A percentile compares a stretch with the other conserved stretches of the same genome.
These are phyloP conservation scores for Myiothlypis coronata DNA, from an alignment of 2,797 vertebrate genomes.

Conservation along the genomic window DNA sequence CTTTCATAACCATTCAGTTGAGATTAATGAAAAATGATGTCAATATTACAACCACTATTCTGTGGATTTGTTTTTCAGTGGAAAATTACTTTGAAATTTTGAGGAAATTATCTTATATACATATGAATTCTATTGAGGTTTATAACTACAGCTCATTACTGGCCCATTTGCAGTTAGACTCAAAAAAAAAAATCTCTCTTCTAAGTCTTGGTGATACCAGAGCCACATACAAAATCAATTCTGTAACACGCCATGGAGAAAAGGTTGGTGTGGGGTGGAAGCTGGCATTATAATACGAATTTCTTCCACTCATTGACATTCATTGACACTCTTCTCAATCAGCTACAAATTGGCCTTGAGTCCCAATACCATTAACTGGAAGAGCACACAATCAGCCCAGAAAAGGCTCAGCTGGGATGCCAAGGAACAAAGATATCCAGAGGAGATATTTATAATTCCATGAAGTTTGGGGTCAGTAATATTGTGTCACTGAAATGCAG, in stretches of 20 bases:
- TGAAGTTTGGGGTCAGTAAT: neutral
- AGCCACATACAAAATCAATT: neutral
- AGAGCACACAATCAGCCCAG: neutral
- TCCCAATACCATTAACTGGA: neutral
- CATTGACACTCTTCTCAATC: neutral
- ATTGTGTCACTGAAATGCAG: neutral
- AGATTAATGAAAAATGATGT: neutral
- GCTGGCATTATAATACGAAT: neutral
- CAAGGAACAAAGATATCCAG: neutral
- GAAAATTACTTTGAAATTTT: neutral
- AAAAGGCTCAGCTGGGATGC: neutral
- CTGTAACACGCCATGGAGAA: neutral
- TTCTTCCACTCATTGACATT: neutral
- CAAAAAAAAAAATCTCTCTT: neutral
- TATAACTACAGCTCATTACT: neutral
- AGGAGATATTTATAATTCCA: neutral
- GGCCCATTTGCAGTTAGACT: neutral
- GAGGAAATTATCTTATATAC: neutral
- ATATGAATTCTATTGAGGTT: neutral
- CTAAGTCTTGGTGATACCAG: neutral
- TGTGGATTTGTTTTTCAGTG: neutral
- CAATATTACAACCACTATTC: neutral
- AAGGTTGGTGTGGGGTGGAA: neutral
- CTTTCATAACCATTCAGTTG: neutral
- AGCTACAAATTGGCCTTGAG: neutral